Percentiles rank a stretch among this genome's conserved stretches.
phyloP scores from a whole-genome alignment of 2,888 invertebrate species.

The Ophraella communa region DNA sequence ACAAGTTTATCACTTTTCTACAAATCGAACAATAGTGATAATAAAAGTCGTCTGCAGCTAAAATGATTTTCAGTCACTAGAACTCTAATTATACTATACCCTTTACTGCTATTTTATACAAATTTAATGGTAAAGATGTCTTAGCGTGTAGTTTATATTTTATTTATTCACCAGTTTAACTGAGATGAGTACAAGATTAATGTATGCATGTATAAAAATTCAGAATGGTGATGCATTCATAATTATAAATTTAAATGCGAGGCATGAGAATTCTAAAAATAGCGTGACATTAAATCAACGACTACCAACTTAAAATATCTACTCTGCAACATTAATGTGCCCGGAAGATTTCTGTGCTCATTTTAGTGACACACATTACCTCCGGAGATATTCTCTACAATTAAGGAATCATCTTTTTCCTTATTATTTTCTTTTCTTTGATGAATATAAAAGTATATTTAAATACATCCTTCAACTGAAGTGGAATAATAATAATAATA shows the following conservation, averaged over 20 bases:
- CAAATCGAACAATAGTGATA: too few relatives aligned
- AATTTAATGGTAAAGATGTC: not conserved
- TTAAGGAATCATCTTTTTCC: not conserved
- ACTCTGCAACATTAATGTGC: not conserved
- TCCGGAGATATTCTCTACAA: not conserved
- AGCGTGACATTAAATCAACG: not conserved
- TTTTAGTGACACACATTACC: not conserved
- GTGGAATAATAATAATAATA: too few relatives aligned
- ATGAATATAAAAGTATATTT: too few relatives aligned
- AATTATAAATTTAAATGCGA: not conserved
- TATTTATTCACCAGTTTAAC: not conserved
- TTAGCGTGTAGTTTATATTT: not conserved
- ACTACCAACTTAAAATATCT: not conserved
- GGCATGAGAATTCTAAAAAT: not conserved
- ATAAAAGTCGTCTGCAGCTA: too few relatives aligned
- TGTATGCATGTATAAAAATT: not conserved
- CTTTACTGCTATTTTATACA: not conserved
- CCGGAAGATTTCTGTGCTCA: not conserved
- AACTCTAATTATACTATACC: not conserved
- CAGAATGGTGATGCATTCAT: not conserved
- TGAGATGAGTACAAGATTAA: not conserved
- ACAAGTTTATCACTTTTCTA: too few relatives aligned
- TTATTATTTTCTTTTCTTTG: not conserved
- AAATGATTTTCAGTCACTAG: too few relatives aligned
- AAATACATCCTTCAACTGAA: too few relatives aligned